phyloP scores from a whole-genome alignment of 2,888 invertebrate species.

The Nysson spinosus region DNA sequence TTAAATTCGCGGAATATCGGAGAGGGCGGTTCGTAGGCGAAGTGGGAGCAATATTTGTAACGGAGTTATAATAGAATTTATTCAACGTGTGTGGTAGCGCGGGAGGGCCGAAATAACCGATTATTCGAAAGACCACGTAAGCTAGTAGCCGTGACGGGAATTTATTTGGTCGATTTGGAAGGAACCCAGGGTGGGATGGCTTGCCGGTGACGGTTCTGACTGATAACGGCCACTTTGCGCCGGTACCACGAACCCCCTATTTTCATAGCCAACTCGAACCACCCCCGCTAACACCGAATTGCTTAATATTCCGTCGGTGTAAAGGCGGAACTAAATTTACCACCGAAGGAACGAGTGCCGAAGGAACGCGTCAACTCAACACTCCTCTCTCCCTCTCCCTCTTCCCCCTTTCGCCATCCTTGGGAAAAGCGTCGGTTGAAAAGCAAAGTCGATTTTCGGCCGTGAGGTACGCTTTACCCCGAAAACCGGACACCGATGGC shows the following conservation, averaged over 20 bases:
- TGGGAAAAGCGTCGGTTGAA: too few relatives aligned
- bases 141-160: constrained; percentile 60
- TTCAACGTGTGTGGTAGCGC: background rate
- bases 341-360: constrained; percentile 28
- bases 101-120: constrained; percentile 54
- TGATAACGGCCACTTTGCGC: constrained; percentile 62
- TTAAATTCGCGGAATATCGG: background rate
- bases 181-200: constrained; percentile 55
- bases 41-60: constrained; percentile 43
- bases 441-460: constrained; percentile 35
- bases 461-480: constrained; percentile 3
- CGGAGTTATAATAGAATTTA: constrained; percentile 32
- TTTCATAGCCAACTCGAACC: constrained; percentile 54
- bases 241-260: constrained; percentile 54
- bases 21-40: background rate
- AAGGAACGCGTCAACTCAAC: constrained; percentile 16
- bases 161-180: constrained; percentile 67
- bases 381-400: constrained; percentile 1
- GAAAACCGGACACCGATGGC: background rate
- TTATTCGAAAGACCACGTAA: constrained; percentile 57
- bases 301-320: constrained; percentile 67
- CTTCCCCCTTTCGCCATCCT: too few relatives aligned
- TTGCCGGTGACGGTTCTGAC: constrained; percentile 61
- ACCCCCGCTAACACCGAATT: constrained; percentile 45
- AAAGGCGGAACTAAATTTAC: constrained; percentile 49